phyloP scores from a whole-genome alignment of 2,888 invertebrate genomes.

The Erebia palarica region DNA sequence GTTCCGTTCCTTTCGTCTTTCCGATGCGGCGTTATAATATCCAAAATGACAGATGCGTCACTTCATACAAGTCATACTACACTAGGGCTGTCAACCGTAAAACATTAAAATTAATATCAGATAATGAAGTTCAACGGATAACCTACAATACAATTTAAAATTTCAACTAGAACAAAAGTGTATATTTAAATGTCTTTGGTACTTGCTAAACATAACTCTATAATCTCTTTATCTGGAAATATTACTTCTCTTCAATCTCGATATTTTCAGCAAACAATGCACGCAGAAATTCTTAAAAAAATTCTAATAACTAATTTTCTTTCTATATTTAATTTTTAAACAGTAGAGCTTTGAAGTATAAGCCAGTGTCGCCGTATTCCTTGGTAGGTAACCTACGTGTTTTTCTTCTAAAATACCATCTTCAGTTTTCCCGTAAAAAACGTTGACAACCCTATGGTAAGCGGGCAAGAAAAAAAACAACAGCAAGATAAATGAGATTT shows the following conservation, averaged over 20 bases:
- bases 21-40: constrained; percentile 68
- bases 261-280: too few species aligned
- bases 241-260: too few species aligned
- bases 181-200: too few species aligned
- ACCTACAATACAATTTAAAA: too few species aligned
- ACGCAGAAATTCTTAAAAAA: neutral
- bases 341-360: too few species aligned
- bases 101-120: neutral
- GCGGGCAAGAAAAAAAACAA: constrained; percentile 48
- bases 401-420: neutral
- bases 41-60: constrained; percentile 79
- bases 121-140: neutral
- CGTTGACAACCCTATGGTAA: constrained; percentile 23
- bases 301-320: too few species aligned
- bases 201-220: too few species aligned
- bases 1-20: constrained; percentile 52
- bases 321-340: too few species aligned
- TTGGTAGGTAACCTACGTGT: too few species aligned
- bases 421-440: neutral
- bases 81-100: constrained; percentile 3
- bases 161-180: too few species aligned
- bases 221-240: too few species aligned
- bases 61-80: constrained; percentile 23
- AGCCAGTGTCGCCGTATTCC: too few species aligned
- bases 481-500: constrained; percentile 70